phyloP scores from a whole-genome alignment of 37 sponge, comb jelly and placozoan species.

The Diacarnus erythraeanus region DNA sequence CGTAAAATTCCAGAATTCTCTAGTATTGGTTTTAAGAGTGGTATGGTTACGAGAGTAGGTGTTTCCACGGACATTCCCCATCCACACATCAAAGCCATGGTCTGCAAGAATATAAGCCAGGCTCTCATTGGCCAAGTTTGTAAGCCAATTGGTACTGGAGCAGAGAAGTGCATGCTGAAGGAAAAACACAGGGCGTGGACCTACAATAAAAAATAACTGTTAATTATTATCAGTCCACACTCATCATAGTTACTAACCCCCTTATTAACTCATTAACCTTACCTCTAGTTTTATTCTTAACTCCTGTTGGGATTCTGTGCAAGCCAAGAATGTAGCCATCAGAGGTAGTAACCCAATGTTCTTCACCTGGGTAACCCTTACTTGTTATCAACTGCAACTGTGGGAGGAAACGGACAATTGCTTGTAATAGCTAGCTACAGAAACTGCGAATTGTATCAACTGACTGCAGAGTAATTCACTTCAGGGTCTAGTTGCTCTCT shows the following conservation, averaged over 20 bases:
- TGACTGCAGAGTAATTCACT: conserved; percentile 15
- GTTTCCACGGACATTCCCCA: conserved; percentile 96
- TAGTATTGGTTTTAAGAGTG: conserved; percentile 45
- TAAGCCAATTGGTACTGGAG: conserved; percentile 87
- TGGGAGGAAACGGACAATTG: not conserved
- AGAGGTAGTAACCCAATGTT: conserved; percentile 72
- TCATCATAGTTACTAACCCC: not conserved
- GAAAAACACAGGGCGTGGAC: conserved; percentile 67
- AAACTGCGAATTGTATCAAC: not conserved
- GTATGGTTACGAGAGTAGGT: conserved; percentile 91
- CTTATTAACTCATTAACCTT: too few relatives aligned
- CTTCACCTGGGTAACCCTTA: conserved; percentile 89
- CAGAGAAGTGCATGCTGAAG: conserved; percentile 90
- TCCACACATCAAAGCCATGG: conserved; percentile 96
- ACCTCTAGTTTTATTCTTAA: too few relatives aligned
- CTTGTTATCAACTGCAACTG: conserved; percentile 79
- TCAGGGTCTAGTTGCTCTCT: conserved; percentile 28
- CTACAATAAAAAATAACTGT: not conserved
- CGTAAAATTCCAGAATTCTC: conserved; percentile 91
- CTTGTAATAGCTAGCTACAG: not conserved
- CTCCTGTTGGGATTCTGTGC: conserved; percentile 80
- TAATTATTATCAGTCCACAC: not conserved
- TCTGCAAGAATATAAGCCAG: conserved; percentile 91
- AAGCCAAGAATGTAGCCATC: conserved; percentile 91
- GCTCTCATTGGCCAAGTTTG: conserved; percentile 79